These are phyloP conservation scores for Rotaria magnacalcarata DNA, from an alignment of 2,888 invertebrate genomes.

Conservation along the genomic window DNA sequence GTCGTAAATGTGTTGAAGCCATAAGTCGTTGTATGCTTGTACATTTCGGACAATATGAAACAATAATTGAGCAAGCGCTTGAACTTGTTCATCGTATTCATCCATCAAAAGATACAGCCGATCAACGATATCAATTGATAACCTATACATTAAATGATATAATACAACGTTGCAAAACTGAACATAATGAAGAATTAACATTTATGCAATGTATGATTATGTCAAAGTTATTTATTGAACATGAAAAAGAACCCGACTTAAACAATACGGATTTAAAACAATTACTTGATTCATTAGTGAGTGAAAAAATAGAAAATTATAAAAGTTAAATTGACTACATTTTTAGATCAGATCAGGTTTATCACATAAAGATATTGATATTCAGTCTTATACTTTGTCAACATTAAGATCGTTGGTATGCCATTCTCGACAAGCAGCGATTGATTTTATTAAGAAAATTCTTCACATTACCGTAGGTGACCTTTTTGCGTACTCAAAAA, in stretches of 20 bases:
- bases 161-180: neutral
- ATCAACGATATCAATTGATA: neutral
- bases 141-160: neutral
- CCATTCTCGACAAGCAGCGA: neutral
- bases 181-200: neutral
- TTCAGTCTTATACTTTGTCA: neutral
- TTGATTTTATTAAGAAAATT: neutral
- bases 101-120: neutral
- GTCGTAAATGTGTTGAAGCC: constrained; percentile 17
- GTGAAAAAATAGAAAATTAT: neutral
- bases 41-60: neutral
- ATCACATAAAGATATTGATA: neutral
- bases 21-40: neutral
- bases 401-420: neutral
- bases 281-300: constrained; percentile 1
- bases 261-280: neutral
- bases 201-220: constrained; percentile 27
- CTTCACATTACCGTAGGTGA: neutral
- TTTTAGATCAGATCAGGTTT: neutral
- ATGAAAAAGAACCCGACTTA: neutral
- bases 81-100: neutral
- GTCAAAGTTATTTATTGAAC: neutral
- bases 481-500: neutral
- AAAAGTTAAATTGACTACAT: neutral
- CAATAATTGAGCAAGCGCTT: neutral